Percentiles rank a stretch among this genome's conserved stretches.
Conservation (phyloP, 92 coral and sea anemone genomes). For the Nematostella vectensis region DNA sequence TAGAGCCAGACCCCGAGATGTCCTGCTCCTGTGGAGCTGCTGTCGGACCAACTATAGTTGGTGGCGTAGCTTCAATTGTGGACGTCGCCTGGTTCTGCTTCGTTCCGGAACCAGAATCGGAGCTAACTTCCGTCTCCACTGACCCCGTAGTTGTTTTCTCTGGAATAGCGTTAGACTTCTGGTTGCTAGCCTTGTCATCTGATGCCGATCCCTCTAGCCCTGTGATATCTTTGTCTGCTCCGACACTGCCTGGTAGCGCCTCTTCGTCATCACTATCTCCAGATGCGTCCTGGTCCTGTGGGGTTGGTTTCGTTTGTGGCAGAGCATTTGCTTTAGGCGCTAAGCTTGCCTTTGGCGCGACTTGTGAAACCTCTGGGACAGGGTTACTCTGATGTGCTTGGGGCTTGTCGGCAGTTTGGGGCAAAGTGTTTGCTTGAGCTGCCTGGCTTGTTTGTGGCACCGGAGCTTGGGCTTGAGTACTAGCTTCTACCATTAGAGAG, state of each 20-base stretch:
- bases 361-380: no score
- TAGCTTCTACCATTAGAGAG: conserved; percentile 1
- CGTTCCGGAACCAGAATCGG: background rate
- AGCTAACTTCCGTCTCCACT: background rate
- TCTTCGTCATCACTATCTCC: no score
- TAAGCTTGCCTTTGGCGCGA: no score
- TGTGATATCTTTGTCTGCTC: conserved; percentile 7
- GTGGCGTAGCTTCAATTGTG: background rate
- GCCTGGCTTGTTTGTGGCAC: no score
- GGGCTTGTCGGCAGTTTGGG: no score
- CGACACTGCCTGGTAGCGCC: conserved; percentile 25
- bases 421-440: no score
- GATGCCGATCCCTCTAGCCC: background rate
- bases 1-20: conserved; percentile 50
- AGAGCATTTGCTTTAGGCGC: no score
- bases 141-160: background rate
- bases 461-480: background rate
- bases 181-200: background rate
- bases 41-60: background rate
- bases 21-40: background rate
- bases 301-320: no score
- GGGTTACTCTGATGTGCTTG: no score
- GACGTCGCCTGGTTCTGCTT: background rate
- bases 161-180: background rate
- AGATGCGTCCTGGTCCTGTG: no score